Conservation (phyloP, 2,113 vertebrate genomes). For the Pipa parva region DNA sequence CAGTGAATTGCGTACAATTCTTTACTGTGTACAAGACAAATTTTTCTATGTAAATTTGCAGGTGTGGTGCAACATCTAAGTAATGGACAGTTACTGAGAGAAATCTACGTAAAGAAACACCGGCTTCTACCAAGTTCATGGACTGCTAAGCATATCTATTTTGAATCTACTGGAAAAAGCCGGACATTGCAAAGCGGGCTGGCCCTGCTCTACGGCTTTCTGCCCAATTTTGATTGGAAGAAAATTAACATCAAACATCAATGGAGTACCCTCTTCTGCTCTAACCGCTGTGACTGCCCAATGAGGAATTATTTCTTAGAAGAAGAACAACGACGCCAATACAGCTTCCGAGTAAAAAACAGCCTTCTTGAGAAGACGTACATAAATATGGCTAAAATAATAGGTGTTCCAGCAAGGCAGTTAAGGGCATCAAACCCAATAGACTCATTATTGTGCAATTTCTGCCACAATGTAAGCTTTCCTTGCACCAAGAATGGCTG, state of each 20-base stretch:
- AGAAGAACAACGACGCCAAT: slow-evolving; percentile 87
- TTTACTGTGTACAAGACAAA: too few relatives aligned
- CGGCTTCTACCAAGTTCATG: slow-evolving; percentile 71
- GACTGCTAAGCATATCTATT: slow-evolving; percentile 76
- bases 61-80: slow-evolving; percentile 89
- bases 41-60: too few relatives aligned
- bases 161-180: slow-evolving; percentile 91
- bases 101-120: slow-evolving; percentile 80
- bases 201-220: slow-evolving; percentile 82
- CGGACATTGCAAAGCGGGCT: slow-evolving; percentile 89
- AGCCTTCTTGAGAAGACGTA: slow-evolving; percentile 77
- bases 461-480: slow-evolving; percentile 88
- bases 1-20: too few relatives aligned
- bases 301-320: slow-evolving; percentile 82
- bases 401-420: slow-evolving; percentile 79
- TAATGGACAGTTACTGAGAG: slow-evolving; percentile 80
- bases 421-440: slow-evolving; percentile 88
- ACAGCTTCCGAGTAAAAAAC: slow-evolving; percentile 75
- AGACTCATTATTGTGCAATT: slow-evolving; percentile 87
- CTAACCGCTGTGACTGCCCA: slow-evolving; percentile 83
- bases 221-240: slow-evolving; percentile 85
- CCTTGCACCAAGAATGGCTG: slow-evolving; percentile 79
- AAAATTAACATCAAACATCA: slow-evolving; percentile 80
- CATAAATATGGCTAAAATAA: slow-evolving; percentile 76
- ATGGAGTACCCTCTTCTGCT: slow-evolving; percentile 90